Evolutionary conservation across 2,797 vertebrate species (phyloP).

Genomic region (Sebastes miniatus): DNA sequence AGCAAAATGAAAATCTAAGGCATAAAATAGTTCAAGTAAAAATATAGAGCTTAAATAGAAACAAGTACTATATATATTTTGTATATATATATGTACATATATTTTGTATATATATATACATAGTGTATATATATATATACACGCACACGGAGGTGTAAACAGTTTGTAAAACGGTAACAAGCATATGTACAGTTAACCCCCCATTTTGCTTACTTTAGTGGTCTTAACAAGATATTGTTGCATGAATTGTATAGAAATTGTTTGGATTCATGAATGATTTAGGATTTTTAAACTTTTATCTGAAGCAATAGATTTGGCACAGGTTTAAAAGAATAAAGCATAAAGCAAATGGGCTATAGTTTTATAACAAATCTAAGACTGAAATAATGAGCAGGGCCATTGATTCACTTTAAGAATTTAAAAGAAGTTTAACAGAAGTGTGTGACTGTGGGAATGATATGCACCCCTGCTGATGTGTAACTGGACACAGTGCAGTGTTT

Average conservation of each 20-base stretch:
- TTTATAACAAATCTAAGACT: not conserved
- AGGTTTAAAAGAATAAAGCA: not conserved
- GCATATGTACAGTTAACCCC: too few relatives aligned
- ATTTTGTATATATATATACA: too few relatives aligned
- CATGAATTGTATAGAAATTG: not conserved
- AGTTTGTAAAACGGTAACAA: too few relatives aligned
- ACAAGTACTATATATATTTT: too few relatives aligned
- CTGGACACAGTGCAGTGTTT: not conserved
- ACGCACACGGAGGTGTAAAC: too few relatives aligned
- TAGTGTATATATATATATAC: too few relatives aligned
- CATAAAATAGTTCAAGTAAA: too few relatives aligned
- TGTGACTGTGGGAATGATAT: not conserved
- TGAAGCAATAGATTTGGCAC: not conserved
- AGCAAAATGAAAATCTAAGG: too few relatives aligned
- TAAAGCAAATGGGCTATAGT: not conserved
- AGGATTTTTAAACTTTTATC: not conserved
- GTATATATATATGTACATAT: too few relatives aligned
- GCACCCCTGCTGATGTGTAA: conserved; percentile 16
- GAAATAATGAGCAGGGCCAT: conserved; percentile 4
- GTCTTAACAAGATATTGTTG: not conserved
- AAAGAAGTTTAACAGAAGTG: not conserved
- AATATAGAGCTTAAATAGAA: too few relatives aligned
- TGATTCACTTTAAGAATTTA: conserved; percentile 6
- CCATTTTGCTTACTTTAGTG: too few relatives aligned
- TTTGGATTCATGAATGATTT: not conserved